Conservation (phyloP, 2,113 vertebrate species). For the Tachysurus vachellii region DNA sequence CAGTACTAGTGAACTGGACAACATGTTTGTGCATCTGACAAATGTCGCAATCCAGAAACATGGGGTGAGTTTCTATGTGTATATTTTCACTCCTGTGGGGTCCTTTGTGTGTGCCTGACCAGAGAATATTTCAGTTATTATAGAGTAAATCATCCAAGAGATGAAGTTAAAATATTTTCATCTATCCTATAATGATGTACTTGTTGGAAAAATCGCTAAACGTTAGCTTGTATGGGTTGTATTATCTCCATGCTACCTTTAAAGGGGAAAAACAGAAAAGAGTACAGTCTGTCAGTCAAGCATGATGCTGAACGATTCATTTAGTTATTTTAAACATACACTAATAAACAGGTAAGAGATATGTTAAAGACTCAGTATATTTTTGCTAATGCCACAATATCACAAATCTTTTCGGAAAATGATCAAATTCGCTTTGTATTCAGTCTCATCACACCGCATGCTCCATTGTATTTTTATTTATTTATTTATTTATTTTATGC, state of each 20-base stretch:
- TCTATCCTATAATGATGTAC: neutral
- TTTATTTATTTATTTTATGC: neutral
- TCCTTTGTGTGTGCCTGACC: neutral
- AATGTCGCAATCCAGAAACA: slow-evolving; percentile 99
- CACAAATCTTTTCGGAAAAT: neutral
- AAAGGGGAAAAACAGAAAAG: neutral
- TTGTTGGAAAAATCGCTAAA: neutral
- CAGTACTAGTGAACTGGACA: slow-evolving; percentile 95
- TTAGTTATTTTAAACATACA: neutral
- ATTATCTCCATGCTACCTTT: neutral
- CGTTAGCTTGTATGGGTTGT: neutral
- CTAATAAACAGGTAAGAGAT: neutral
- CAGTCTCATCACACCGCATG: neutral
- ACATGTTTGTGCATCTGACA: slow-evolving; percentile 98
- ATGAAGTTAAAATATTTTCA: neutral
- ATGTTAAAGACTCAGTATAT: neutral
- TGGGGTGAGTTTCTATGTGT: slow-evolving; percentile 75
- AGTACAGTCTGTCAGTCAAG: neutral
- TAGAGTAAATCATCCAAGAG: neutral
- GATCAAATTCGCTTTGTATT: too few species aligned
- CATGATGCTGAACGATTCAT: neutral
- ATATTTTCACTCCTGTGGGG: neutral
- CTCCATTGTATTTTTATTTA: neutral
- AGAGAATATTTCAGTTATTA: neutral
- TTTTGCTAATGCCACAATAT: neutral